phyloP scores from a whole-genome alignment of 2,888 invertebrate genomes.

The Vanessa cardui region DNA sequence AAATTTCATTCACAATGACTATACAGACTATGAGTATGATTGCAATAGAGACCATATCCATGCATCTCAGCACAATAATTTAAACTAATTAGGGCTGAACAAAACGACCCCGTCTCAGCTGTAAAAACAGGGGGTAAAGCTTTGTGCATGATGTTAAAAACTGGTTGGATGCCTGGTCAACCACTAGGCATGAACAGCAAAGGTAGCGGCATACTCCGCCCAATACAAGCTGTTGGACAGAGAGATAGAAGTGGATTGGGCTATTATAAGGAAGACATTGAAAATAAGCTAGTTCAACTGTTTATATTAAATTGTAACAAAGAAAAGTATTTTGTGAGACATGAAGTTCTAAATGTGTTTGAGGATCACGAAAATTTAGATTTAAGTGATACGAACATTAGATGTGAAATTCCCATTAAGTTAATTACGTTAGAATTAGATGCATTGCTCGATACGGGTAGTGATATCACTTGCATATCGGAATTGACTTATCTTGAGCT shows the following conservation, averaged over 20 bases:
- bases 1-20: no score
- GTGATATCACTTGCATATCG: conserved; percentile 37
- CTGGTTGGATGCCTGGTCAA: conserved; percentile 28
- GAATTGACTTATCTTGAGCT: conserved; percentile 9
- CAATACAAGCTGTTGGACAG: background rate
- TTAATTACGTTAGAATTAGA: conserved; percentile 4
- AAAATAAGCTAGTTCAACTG: no score
- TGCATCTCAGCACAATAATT: background rate
- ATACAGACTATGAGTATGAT: background rate
- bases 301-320: no score
- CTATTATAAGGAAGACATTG: no score
- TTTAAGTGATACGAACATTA: conserved; percentile 7
- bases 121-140: background rate
- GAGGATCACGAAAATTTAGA: background rate
- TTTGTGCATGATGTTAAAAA: conserved; percentile 15
- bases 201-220: background rate
- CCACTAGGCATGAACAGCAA: background rate
- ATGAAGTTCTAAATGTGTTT: background rate
- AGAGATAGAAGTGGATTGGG: conserved; percentile 7
- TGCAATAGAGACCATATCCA: background rate
- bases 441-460: conserved; percentile 35
- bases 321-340: background rate
- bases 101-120: conserved; percentile 22
- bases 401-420: conserved; percentile 24
- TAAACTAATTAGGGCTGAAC: conserved; percentile 21